phyloP scores from a whole-genome alignment of 2,888 invertebrate species.

The Synanthedon myopaeformis region DNA sequence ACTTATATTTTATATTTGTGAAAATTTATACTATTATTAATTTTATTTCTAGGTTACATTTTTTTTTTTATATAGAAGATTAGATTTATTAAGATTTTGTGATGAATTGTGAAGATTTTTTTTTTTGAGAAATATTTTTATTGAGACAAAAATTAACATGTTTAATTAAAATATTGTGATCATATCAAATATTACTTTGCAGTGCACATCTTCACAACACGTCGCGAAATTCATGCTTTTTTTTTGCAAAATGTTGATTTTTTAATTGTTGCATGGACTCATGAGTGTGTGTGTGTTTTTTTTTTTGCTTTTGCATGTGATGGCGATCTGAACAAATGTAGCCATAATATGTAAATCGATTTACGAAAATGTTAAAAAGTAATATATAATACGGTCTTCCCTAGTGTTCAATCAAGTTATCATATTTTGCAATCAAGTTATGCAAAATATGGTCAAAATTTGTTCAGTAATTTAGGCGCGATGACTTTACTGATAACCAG shows the following conservation, averaged over 20 bases:
- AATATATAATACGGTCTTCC: background rate
- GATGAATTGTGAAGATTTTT: slow-evolving; percentile 21
- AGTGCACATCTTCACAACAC: slow-evolving; percentile 27
- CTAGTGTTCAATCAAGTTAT: too few species aligned
- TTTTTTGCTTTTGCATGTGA: background rate
- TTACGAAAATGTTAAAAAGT: background rate
- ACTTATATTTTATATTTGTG: slow-evolving; percentile 9
- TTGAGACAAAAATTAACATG: background rate
- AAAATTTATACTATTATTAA: slow-evolving; percentile 4
- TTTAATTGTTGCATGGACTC: background rate
- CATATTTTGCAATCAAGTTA: too few species aligned
- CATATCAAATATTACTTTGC: slow-evolving; percentile 11
- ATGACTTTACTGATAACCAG: too few species aligned
- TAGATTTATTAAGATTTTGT: slow-evolving; percentile 10
- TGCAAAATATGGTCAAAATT: too few species aligned
- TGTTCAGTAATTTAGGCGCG: too few species aligned
- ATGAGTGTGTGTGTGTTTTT: background rate
- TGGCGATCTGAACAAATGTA: background rate
- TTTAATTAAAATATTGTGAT: background rate
- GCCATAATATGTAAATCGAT: background rate
- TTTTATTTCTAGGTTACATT: background rate
- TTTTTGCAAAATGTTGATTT: background rate
- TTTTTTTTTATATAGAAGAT: background rate
- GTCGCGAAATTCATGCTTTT: slow-evolving; percentile 2
- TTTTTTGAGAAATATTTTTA: background rate